Percentiles rank a stretch among this genome's conserved stretches.
These are phyloP conservation scores for Anguilla megastoma DNA, from an alignment of 2,797 vertebrate species.

Conservation along the genomic window DNA sequence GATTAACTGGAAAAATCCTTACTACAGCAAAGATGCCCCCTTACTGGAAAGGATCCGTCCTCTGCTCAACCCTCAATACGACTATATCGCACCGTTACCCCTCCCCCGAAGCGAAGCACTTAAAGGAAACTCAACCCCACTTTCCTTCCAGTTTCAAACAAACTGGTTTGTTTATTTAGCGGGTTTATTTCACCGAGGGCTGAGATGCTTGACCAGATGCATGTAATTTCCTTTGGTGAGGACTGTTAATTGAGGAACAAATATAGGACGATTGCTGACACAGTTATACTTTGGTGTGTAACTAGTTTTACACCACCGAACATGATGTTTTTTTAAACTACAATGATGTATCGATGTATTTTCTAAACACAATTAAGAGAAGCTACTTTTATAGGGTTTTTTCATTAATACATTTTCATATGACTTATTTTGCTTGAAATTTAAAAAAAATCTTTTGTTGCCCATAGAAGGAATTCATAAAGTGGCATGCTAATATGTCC, in stretches of 20 bases:
- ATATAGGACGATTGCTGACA: background rate
- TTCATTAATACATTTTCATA: too few relatives aligned
- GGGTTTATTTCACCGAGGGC: background rate
- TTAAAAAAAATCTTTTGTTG: too few relatives aligned
- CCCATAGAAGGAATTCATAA: too few relatives aligned
- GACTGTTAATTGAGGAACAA: background rate
- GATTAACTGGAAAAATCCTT: constrained; percentile 75
- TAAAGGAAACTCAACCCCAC: constrained; percentile 29
- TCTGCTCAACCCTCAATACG: constrained; percentile 55
- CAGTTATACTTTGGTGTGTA: background rate
- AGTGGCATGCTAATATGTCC: too few relatives aligned
- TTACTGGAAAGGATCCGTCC: constrained; percentile 77
- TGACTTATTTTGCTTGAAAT: too few relatives aligned
- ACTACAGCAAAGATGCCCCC: constrained; percentile 67
- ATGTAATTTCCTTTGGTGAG: background rate
- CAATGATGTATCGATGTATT: too few relatives aligned
- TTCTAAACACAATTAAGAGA: background rate
- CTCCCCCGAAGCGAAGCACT: constrained; percentile 33
- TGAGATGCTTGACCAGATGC: background rate
- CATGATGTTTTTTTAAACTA: background rate
- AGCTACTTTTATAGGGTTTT: background rate
- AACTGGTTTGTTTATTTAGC: constrained; percentile 1
- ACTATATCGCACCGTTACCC: constrained; percentile 51
- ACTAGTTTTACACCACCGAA: background rate
- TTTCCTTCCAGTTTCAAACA: constrained; percentile 5